Evolutionary conservation across 2,113 vertebrate species (phyloP).

Genomic region (Clarias magur): DNA sequence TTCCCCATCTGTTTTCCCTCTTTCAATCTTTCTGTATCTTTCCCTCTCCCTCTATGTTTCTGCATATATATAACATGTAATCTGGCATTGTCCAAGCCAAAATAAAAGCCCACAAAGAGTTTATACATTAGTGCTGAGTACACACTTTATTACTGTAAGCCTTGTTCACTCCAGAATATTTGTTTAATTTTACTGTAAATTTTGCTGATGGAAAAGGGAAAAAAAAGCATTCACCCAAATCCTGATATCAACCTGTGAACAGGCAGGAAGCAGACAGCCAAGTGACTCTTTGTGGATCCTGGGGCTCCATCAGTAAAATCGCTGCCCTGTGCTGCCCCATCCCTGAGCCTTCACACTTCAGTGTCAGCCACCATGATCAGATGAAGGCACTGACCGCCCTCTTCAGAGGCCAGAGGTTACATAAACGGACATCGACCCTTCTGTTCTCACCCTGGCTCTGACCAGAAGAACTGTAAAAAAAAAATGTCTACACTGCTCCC

Average conservation of each 20-base stretch:
- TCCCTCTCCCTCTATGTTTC: slow-evolving; percentile 52
- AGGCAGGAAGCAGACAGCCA: slow-evolving; percentile 60
- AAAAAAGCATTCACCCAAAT: slow-evolving; percentile 45
- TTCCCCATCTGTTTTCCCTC: slow-evolving; percentile 75
- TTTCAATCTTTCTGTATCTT: slow-evolving; percentile 64
- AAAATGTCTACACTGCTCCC: slow-evolving; percentile 49
- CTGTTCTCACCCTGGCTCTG: slow-evolving; percentile 71
- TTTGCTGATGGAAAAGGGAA: slow-evolving; percentile 42
- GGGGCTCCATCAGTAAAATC: slow-evolving; percentile 55
- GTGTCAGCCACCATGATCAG: slow-evolving; percentile 74
- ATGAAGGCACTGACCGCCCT: slow-evolving; percentile 58
- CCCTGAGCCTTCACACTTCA: slow-evolving; percentile 64
- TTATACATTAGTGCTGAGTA: slow-evolving; percentile 21
- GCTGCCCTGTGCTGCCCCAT: slow-evolving; percentile 58
- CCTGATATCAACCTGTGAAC: slow-evolving; percentile 60
- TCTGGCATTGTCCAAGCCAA: slow-evolving; percentile 14
- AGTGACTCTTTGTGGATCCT: slow-evolving; percentile 69
- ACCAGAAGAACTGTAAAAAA: slow-evolving; percentile 64
- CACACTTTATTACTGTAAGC: slow-evolving; percentile 4
- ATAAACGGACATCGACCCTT: slow-evolving; percentile 74
- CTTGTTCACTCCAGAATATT: slow-evolving; percentile 27
- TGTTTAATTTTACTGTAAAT: slow-evolving; percentile 43
- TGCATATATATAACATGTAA: neutral
- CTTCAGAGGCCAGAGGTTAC: slow-evolving; percentile 75
- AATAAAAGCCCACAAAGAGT: slow-evolving; percentile 26